Percentiles rank a stretch among this genome's conserved stretches.
Evolutionary conservation across 2,113 vertebrate species (phyloP).

Genomic region (Struthio camelus): DNA sequence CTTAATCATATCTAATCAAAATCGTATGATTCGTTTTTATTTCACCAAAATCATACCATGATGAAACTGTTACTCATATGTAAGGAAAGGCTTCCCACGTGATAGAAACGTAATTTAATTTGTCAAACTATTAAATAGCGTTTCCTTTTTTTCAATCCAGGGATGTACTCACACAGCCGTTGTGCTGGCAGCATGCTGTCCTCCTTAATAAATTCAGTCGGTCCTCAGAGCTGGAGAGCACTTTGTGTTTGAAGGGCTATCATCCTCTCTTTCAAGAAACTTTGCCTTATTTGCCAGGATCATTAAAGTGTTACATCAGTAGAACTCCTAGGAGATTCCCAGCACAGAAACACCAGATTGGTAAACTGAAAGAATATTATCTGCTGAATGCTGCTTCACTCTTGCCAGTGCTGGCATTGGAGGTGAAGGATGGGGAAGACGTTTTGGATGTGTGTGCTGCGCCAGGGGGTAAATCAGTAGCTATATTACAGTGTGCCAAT

Average conservation of each 20-base stretch:
- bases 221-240: conserved; percentile 71
- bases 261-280: conserved; percentile 70
- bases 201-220: conserved; percentile 89
- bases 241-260: conserved; percentile 80
- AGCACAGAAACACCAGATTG: conserved; percentile 82
- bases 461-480: conserved; percentile 92
- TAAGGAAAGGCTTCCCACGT: background rate
- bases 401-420: conserved; percentile 89
- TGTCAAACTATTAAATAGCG: background rate
- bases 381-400: conserved; percentile 93
- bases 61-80: background rate
- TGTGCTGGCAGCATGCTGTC: conserved; percentile 88
- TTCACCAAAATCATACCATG: background rate
- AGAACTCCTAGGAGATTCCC: conserved; percentile 76
- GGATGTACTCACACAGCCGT: conserved; percentile 79
- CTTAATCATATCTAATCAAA: background rate
- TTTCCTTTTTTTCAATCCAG: conserved; percentile 64
- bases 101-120: background rate
- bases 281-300: conserved; percentile 49
- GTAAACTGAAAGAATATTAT: conserved; percentile 89
- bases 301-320: conserved; percentile 84
- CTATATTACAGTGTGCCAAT: conserved; percentile 84
- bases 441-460: conserved; percentile 95
- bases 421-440: conserved; percentile 82
- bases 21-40: accelerated